Percentiles rank a stretch among this genome's conserved stretches.
Conservation (phyloP, 2,888 invertebrate species). For the Monoplex corrugatus region DNA sequence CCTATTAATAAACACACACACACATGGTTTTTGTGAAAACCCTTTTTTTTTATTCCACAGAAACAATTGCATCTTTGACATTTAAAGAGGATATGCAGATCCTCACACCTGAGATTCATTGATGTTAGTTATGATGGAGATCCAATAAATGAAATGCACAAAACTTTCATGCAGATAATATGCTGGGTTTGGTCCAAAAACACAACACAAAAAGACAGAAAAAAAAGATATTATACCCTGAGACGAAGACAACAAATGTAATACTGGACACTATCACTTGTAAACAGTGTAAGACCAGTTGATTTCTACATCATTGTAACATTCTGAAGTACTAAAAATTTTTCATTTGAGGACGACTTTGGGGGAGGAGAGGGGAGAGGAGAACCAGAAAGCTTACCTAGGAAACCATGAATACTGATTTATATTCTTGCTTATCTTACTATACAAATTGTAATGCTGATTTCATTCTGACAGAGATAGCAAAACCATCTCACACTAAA, state of each 20-base stretch:
- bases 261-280: too few relatives aligned
- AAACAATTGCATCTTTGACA: not conserved
- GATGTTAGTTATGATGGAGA: not conserved
- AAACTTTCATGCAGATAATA: not conserved
- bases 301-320: too few relatives aligned
- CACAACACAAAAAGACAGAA: not conserved
- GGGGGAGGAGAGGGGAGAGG: too few relatives aligned
- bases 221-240: not conserved
- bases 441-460: too few relatives aligned
- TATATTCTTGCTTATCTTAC: too few relatives aligned
- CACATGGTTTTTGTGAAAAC: not conserved
- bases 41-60: not conserved
- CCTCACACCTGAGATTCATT: not conserved
- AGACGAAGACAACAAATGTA: not conserved
- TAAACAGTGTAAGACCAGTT: too few relatives aligned
- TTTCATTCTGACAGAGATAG: too few relatives aligned
- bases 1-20: not conserved
- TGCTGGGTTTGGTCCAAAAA: not conserved
- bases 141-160: not conserved
- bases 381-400: too few relatives aligned
- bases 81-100: not conserved
- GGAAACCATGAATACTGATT: too few relatives aligned
- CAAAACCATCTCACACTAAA: too few relatives aligned
- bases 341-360: too few relatives aligned
- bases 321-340: too few relatives aligned